Percentiles rank a stretch among this genome's conserved stretches.
phyloP scores from a whole-genome alignment of 2,113 vertebrate species.

The Dipodomys spectabilis region DNA sequence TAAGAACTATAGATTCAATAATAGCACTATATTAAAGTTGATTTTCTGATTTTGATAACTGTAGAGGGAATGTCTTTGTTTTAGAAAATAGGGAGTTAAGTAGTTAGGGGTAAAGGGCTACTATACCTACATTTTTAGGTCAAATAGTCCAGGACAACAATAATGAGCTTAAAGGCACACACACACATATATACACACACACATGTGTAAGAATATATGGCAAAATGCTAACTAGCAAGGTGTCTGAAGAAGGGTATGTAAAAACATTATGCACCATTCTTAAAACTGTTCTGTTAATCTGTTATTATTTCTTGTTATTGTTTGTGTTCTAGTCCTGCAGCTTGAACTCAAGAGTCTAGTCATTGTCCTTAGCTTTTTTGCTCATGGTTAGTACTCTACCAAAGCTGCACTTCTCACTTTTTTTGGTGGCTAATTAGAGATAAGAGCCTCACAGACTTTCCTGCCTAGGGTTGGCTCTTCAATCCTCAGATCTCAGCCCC shows the following conservation, averaged over 20 bases:
- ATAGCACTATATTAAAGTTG: neutral
- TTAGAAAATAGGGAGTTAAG: slow-evolving; percentile 50
- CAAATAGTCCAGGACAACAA: slow-evolving; percentile 44
- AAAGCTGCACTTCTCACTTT: too few relatives aligned
- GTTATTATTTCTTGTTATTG: too few relatives aligned
- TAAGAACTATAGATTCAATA: slow-evolving; percentile 37
- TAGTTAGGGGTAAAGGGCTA: slow-evolving; percentile 23
- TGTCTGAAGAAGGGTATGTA: slow-evolving; percentile 24
- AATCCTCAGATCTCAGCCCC: too few relatives aligned
- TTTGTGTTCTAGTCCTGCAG: too few relatives aligned
- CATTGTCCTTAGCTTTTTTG: too few relatives aligned
- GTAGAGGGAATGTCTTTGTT: slow-evolving; percentile 37
- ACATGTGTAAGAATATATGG: neutral
- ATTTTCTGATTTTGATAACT: slow-evolving; percentile 56
- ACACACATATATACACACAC: too few relatives aligned
- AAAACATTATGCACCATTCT: neutral
- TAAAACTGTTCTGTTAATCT: slow-evolving; percentile 51
- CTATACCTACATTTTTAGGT: slow-evolving; percentile 18
- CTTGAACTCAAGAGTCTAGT: too few relatives aligned
- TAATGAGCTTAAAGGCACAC: neutral
- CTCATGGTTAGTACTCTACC: too few relatives aligned
- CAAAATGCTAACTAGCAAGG: slow-evolving; percentile 18
- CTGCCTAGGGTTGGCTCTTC: too few relatives aligned
- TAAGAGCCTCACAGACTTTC: too few relatives aligned
- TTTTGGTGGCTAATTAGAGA: too few relatives aligned